Evolutionary conservation across 2,113 vertebrate species (phyloP), one percentile per base, ranked within the genome.

Genomic region (Guaruba guarouba): DNA sequence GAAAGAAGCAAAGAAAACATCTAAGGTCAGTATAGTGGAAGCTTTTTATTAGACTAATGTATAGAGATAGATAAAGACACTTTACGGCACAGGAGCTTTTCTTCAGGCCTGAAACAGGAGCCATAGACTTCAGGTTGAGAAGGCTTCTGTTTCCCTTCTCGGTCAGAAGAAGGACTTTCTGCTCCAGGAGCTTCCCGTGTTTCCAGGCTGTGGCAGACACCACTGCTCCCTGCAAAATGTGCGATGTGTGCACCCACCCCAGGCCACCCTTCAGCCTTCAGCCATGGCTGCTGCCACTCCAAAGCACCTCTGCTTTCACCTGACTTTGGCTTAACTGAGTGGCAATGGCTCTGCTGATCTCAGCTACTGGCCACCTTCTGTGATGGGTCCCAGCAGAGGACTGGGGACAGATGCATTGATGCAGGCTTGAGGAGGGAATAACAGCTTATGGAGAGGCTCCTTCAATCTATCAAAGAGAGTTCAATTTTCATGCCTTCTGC

Each of bases 1-100:
- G 59, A 70, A 85, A 85, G 24, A 79, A 81, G 59, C 39, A 85
- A 82, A 91, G 51, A 73, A 94, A 94, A 71, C 17, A 54, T 93
- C 92, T 68, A 69, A 41, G 7, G 4, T 49, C 48, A 93, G 52
- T 27, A 11, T 7, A 86, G n/a, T 29, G 43, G 55, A 79, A 84
- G 35, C 8, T 39, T 91, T 86, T 57, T 46, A 84, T 89, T 64
- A 84, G 80, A 43, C 33, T 10, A 31, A 17, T 25, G 76, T 14
- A 9, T 2, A 81, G 43, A 51, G 51, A 51, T 19, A 11, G n/a
- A 75, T 39, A 61, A 67, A 84, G 10, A 69, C 86, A 52, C 7
- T 28, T 46, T 74, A 55, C 33, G 12, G 16, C 4, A 1, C 3
- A 12, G 33, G 16, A 86, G 54, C 13, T 75, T 91, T 67, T 89